Evolutionary conservation across 1,140 invertebrate genomes (phyloP).

Genomic region (Scaptomyza graminum): DNA sequence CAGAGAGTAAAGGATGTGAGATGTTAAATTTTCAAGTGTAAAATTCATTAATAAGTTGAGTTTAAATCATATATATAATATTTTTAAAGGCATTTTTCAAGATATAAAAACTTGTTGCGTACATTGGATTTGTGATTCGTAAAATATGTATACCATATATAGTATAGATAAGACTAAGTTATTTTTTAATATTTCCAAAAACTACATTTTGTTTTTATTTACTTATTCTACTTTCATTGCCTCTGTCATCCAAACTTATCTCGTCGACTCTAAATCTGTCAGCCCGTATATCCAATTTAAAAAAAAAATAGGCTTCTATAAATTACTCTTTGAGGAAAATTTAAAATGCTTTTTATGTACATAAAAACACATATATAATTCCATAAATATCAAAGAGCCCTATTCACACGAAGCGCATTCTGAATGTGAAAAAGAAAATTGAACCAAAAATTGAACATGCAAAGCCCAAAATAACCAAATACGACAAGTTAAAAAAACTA

Average conservation of each 20-base stretch:
- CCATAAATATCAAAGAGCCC: slow-evolving; percentile 50
- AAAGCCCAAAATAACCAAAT: slow-evolving; percentile 54
- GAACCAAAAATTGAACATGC: not conserved
- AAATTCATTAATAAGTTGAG: no score
- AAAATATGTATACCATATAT: no score
- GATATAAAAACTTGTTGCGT: no score
- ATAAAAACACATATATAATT: slow-evolving; percentile 7
- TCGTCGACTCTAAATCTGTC: not conserved
- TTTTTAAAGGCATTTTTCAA: no score
- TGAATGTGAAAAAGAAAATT: slow-evolving; percentile 11
- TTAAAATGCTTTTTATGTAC: not conserved
- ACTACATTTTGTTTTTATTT: no score
- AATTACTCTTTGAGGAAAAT: slow-evolving; percentile 16
- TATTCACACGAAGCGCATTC: not conserved
- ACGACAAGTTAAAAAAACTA: slow-evolving; percentile 39
- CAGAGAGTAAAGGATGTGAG: no score
- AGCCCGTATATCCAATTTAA: slow-evolving; percentile 9
- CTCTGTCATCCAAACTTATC: not conserved
- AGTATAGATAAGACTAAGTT: not conserved
- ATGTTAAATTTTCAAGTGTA: no score
- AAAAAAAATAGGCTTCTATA: slow-evolving; percentile 1
- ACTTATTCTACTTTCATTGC: no score
- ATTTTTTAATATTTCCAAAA: not conserved
- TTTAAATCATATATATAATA: no score
- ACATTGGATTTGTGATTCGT: no score